Evolutionary conservation across 2,888 invertebrate species (phyloP), one percentile per base, ranked within the genome.

Genomic region (Megaustenia siamemsis): DNA sequence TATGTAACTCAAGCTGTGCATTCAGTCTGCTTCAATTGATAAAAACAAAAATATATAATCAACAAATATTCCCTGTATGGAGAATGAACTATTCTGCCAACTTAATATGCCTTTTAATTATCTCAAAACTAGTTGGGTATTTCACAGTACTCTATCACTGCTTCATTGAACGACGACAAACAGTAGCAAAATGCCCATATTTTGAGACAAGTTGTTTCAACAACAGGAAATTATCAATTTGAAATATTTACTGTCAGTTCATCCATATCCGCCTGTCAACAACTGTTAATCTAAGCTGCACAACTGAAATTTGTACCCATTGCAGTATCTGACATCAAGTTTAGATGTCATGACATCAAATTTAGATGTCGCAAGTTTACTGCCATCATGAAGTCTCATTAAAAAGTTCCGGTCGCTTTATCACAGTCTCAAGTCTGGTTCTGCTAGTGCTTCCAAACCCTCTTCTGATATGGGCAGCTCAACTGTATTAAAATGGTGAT

Each of bases 391-490:
- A 24, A 4, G 21, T 69, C 68, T 24, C 15, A 40, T 40, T 69
- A 2, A 24, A 38, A 1, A 15, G 21, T 35, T n/a, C 12, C 32
- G 32, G 1, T 69, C 43, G 4, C 45, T 28, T 12, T 49, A 73
- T 73, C 28, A 49, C 45, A 49, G 32, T 73, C 10, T 8, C 45
- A 21, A 80, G 53, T 80, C 69, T 38, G 68, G 80, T 32, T 80
- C 80, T 24, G 69, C 38, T 38, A 69, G 53, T 53, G 69, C 35
- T 60, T 56, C 73, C 3, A 82, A 28, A 43, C 32, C 43, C 15
- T 82, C 82, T 15, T 82, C 73, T 28, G 73, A 73, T 21, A 73
- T 21, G 8, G 71, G 71, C 38, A 63, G 0, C 43, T 82, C 60
- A 10, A 21, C 49, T 0, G 28, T 12, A 43, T n/a, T 28, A 10